Conservation (phyloP, 2,797 vertebrate species). For the Chromobotia macracanthus region DNA sequence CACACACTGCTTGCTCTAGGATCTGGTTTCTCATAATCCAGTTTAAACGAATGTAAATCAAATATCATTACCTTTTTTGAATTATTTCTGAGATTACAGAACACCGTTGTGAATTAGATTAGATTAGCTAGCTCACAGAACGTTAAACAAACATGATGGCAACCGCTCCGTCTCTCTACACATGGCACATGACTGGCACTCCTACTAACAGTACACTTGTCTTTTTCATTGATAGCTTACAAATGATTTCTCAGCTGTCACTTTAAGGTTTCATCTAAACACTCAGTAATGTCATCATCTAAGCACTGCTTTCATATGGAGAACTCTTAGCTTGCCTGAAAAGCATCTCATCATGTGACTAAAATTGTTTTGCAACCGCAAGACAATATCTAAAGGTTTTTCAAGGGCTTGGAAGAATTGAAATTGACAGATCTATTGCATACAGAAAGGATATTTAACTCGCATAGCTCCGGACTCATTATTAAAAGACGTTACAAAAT, state of each 20-base stretch:
- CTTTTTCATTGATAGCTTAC: background rate
- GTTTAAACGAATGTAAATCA: slow-evolving; percentile 56
- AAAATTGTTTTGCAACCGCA: slow-evolving; percentile 26
- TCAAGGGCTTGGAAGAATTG: background rate
- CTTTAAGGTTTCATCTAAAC: background rate
- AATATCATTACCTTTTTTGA: slow-evolving; percentile 48
- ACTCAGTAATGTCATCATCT: background rate
- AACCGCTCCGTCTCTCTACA: slow-evolving; percentile 36
- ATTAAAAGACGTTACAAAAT: slow-evolving; percentile 22
- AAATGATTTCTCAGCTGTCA: background rate
- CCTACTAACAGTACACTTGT: slow-evolving; percentile 15
- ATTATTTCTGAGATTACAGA: slow-evolving; percentile 47
- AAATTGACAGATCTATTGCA: slow-evolving; percentile 6
- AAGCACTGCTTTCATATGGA: background rate
- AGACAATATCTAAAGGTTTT: slow-evolving; percentile 10
- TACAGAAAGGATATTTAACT: background rate
- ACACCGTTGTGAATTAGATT: slow-evolving; percentile 54
- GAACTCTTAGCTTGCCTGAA: background rate
- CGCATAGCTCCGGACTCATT: background rate
- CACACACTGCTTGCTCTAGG: background rate
- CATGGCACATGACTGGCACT: slow-evolving; percentile 23
- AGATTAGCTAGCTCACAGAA: slow-evolving; percentile 49
- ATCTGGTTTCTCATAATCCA: slow-evolving; percentile 45
- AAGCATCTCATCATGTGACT: slow-evolving; percentile 10
- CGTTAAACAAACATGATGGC: slow-evolving; percentile 50